phyloP scores from a whole-genome alignment of 2,888 invertebrate species.

The Eristalinus sepulchralis region DNA sequence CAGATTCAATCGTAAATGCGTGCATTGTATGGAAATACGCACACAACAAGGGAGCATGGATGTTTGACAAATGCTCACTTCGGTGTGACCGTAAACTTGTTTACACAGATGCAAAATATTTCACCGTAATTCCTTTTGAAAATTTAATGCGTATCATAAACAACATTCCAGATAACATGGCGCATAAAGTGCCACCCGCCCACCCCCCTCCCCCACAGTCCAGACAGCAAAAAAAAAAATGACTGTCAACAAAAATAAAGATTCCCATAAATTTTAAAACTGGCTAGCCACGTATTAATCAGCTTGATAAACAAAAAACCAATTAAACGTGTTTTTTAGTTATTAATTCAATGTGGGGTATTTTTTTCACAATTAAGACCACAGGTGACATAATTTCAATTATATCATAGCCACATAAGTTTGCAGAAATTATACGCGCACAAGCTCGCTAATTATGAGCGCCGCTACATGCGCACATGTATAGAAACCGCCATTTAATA shows the following conservation, averaged over 20 bases:
- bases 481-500: not conserved
- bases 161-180: not conserved
- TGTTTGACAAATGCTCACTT: not conserved
- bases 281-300: slow-evolving; percentile 70
- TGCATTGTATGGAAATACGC: not conserved
- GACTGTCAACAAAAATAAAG: slow-evolving; percentile 29
- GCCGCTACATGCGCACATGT: not conserved
- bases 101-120: not conserved
- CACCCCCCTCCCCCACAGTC: not conserved
- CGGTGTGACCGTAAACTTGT: not conserved
- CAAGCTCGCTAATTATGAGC: slow-evolving; percentile 36
- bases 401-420: slow-evolving; percentile 39
- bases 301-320: slow-evolving; percentile 69
- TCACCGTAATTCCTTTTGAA: not conserved
- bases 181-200: not conserved
- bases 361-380: slow-evolving; percentile 40
- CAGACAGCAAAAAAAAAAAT: not conserved
- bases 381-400: slow-evolving; percentile 70
- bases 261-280: slow-evolving; percentile 57
- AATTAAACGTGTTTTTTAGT: slow-evolving; percentile 66
- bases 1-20: no score
- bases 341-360: slow-evolving; percentile 60
- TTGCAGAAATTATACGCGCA: slow-evolving; percentile 1
- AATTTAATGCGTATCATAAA: not conserved
- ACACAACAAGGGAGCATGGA: not conserved